Conservation (phyloP, 2,888 invertebrate genomes). For the Anodontia alba region DNA sequence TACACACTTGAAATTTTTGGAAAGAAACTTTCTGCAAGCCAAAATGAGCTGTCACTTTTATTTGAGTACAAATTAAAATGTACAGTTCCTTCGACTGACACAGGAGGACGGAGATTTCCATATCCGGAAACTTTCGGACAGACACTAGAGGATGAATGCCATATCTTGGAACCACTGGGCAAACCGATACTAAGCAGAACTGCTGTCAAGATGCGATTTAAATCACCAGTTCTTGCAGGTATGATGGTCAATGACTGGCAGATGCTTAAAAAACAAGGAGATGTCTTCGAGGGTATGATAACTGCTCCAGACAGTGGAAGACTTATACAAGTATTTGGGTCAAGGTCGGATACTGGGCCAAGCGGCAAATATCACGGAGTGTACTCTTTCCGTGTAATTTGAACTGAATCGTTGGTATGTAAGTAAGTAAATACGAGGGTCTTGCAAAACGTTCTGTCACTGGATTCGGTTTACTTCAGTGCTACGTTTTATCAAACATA, state of each 20-base stretch:
- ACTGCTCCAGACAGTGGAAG: constrained; percentile 19
- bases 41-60: constrained; percentile 20
- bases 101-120: constrained; percentile 24
- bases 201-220: constrained; percentile 26
- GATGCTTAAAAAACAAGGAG: constrained; percentile 16
- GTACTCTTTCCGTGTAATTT: no score
- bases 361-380: no score
- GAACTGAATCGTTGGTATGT: no score
- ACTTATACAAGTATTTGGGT: constrained; percentile 27
- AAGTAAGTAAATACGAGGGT: no score
- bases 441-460: no score
- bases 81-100: not conserved
- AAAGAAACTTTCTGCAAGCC: not conserved
- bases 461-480: no score
- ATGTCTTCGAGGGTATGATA: constrained; percentile 25
- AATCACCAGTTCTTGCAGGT: constrained; percentile 26
- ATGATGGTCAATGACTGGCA: constrained; percentile 20
- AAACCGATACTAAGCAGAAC: constrained; percentile 27
- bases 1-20: constrained; percentile 42
- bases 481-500: no score
- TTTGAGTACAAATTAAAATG: constrained; percentile 39
- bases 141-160: constrained; percentile 11
- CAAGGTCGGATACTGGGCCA: not conserved
- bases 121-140: constrained; percentile 30
- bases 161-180: constrained; percentile 32